Conservation (phyloP, 2,113 vertebrate genomes). For the Tachysurus fulvidraco region DNA sequence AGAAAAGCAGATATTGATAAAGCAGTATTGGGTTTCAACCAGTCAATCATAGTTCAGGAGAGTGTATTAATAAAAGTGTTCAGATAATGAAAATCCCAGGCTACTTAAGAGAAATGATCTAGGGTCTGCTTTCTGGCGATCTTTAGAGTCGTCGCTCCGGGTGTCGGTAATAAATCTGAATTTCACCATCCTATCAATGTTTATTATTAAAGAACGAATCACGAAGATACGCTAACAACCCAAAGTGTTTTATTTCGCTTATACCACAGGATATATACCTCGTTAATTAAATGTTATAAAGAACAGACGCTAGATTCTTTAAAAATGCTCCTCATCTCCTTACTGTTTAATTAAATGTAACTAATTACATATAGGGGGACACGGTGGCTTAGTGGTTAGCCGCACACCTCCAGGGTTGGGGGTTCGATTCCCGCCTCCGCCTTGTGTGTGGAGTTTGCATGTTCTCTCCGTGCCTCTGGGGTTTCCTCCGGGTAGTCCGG, state of each 20-base stretch:
- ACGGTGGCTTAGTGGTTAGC: too few species aligned
- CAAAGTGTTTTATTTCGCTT: background rate
- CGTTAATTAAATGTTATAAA: background rate
- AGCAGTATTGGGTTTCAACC: constrained; percentile 55
- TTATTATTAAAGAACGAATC: background rate
- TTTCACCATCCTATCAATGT: background rate
- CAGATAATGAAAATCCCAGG: constrained; percentile 43
- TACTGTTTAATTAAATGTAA: background rate
- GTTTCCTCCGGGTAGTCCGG: too few species aligned
- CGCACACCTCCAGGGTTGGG: too few species aligned
- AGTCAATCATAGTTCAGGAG: constrained; percentile 51
- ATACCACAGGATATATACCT: background rate
- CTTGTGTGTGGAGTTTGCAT: too few species aligned
- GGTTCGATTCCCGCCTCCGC: too few species aligned
- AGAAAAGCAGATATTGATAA: constrained; percentile 49
- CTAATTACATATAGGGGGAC: background rate
- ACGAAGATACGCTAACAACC: background rate
- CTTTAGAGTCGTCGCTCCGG: background rate
- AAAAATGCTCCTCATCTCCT: background rate
- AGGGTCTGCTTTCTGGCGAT: background rate
- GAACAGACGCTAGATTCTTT: background rate
- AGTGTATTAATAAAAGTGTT: constrained; percentile 51
- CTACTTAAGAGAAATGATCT: background rate
- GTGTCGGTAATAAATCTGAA: background rate
- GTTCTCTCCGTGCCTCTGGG: too few species aligned